Evolutionary conservation across 2,888 invertebrate species (phyloP).

Genomic region (Panzeria rudis): DNA sequence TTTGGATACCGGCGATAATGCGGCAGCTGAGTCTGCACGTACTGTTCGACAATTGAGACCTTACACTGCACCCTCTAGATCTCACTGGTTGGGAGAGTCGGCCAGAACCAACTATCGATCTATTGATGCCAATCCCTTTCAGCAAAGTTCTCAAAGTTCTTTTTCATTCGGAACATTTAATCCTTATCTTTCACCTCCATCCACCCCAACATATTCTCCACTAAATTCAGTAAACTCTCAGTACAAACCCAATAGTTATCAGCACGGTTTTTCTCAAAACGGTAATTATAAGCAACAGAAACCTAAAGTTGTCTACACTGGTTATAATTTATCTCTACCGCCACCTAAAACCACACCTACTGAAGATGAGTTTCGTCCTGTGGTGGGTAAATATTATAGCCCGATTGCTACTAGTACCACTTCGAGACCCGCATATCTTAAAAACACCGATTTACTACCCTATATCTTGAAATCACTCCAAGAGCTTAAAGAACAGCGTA

Average conservation of each 20-base stretch:
- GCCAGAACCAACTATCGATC: slow-evolving; percentile 76
- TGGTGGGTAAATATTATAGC: slow-evolving; percentile 76
- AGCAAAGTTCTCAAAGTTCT: slow-evolving; percentile 65
- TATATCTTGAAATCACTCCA: slow-evolving; percentile 80
- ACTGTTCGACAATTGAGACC: slow-evolving; percentile 81
- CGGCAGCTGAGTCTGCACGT: slow-evolving; percentile 77
- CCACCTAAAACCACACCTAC: slow-evolving; percentile 74
- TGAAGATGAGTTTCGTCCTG: slow-evolving; percentile 78
- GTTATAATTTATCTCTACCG: slow-evolving; percentile 78
- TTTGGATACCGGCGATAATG: slow-evolving; percentile 75
- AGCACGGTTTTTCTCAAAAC: slow-evolving; percentile 26
- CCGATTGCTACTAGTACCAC: slow-evolving; percentile 72
- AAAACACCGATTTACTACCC: slow-evolving; percentile 78
- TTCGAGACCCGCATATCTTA: slow-evolving; percentile 71
- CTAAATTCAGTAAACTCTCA: slow-evolving; percentile 63
- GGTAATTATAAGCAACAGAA: slow-evolving; percentile 71
- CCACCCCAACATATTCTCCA: slow-evolving; percentile 67
- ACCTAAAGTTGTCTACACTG: slow-evolving; percentile 77
- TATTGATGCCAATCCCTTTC: slow-evolving; percentile 77
- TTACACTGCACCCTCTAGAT: slow-evolving; percentile 70
- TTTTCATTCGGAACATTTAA: slow-evolving; percentile 80
- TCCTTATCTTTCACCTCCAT: slow-evolving; percentile 81
- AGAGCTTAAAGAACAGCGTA: slow-evolving; percentile 80
- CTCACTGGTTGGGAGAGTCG: slow-evolving; percentile 73
- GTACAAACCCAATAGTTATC: slow-evolving; percentile 59